phyloP scores from a whole-genome alignment of 1,140 invertebrate species.

The Thrips palmi region DNA sequence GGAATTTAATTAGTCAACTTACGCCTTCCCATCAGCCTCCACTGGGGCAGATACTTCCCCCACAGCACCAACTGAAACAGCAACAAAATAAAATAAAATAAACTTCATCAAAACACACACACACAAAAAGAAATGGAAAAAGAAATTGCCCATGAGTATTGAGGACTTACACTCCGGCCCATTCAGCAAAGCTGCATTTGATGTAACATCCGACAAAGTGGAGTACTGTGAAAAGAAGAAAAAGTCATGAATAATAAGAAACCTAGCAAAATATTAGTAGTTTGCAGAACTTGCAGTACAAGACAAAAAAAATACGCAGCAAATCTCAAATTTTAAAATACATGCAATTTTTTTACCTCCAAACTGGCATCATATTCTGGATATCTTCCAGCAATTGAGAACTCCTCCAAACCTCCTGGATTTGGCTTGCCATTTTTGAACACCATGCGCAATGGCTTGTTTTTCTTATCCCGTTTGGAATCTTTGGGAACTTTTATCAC shows the following conservation, averaged over 20 bases:
- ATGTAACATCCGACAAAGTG: no score
- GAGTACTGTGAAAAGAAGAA: no score
- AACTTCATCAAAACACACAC: neutral
- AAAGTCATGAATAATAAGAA: no score
- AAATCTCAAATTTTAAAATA: conserved; percentile 64
- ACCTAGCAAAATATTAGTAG: conserved; percentile 5
- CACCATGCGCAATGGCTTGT: conserved; percentile 55
- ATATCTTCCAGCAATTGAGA: conserved; percentile 6
- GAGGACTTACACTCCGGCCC: no score
- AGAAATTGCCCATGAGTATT: no score
- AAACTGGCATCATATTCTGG: conserved; percentile 26
- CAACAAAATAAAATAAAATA: neutral
- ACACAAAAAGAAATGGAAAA: no score
- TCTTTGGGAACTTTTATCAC: conserved; percentile 50
- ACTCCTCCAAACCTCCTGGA: conserved; percentile 18
- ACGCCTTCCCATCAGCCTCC: neutral
- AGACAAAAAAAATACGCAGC: conserved; percentile 26
- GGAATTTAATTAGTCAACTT: neutral
- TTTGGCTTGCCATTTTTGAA: conserved; percentile 34
- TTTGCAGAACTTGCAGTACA: neutral
- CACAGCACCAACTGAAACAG: no score
- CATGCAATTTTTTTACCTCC: conserved; percentile 10
- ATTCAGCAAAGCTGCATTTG: no score
- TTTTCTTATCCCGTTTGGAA: conserved; percentile 18
- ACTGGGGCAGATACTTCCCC: conserved; percentile 8